phyloP scores from a whole-genome alignment of 2,113 vertebrate species.

The Nothoprocta perdicaria region DNA sequence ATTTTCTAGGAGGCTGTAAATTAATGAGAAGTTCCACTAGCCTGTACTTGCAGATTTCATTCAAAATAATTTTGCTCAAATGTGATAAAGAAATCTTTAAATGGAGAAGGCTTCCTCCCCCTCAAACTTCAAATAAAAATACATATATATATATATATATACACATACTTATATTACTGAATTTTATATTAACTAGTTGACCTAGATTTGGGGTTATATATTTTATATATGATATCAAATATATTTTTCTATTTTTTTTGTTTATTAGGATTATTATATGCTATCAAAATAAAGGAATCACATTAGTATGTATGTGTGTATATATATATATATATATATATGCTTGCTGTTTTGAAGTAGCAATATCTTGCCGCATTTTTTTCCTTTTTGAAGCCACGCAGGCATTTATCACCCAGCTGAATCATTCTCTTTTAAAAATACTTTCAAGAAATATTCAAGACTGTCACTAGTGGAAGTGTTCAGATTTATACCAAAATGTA shows the following conservation, averaged over 20 bases:
- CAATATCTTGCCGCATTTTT: not conserved
- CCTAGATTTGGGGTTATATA: not conserved
- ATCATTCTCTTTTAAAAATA: not conserved
- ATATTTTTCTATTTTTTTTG: not conserved
- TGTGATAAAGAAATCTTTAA: not conserved
- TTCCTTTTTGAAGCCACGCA: not conserved
- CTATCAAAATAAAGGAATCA: not conserved
- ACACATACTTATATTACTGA: no score
- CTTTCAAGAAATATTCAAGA: not conserved
- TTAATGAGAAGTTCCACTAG: not conserved
- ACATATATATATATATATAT: not conserved
- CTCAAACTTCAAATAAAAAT: not conserved
- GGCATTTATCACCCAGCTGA: not conserved
- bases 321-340: not conserved
- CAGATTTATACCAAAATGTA: not conserved
- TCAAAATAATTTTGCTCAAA: conserved; percentile 8
- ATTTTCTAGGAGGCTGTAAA: not conserved
- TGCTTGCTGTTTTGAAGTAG: not conserved
- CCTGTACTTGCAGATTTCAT: not conserved
- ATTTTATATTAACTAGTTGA: not conserved
- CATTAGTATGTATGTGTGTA: not conserved
- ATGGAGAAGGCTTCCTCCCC: not conserved
- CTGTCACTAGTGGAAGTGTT: not conserved
- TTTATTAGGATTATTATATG: not conserved
- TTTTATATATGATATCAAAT: not conserved